Percentiles rank a stretch among this genome's conserved stretches.
phyloP scores from a whole-genome alignment of 2,888 invertebrate genomes.

The Watsonalla cultraria region DNA sequence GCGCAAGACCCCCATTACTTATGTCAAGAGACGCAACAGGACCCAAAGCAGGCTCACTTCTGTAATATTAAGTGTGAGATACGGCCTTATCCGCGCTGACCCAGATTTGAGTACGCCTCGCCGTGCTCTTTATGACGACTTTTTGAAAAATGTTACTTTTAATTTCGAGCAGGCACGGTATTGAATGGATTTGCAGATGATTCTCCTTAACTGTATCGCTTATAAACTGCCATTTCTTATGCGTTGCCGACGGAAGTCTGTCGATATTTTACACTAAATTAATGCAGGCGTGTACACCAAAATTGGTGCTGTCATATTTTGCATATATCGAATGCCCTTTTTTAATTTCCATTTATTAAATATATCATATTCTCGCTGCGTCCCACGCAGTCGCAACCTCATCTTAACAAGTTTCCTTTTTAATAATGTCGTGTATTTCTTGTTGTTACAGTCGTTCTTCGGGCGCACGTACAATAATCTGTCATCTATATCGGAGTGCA shows the following conservation, averaged over 20 bases:
- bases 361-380: constrained; percentile 26
- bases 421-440: constrained; percentile 49
- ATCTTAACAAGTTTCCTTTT: constrained; percentile 29
- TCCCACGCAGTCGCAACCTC: constrained; percentile 16
- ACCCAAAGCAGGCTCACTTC: constrained; percentile 48
- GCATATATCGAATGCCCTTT: constrained; percentile 47
- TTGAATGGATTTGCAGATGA: constrained; percentile 57
- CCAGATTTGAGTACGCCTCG: constrained; percentile 65
- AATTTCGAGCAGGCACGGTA: constrained; percentile 59
- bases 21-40: constrained; percentile 60
- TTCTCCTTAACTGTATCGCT: constrained; percentile 68
- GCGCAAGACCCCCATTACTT: constrained; percentile 70
- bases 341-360: constrained; percentile 40
- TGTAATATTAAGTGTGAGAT: constrained; percentile 75
- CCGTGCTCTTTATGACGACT: constrained; percentile 73
- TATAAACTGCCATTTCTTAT: constrained; percentile 74
- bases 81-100: constrained; percentile 68
- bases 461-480: constrained; percentile 95
- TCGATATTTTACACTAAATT: constrained; percentile 71
- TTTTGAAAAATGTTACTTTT: constrained; percentile 77
- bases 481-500: constrained; percentile 92
- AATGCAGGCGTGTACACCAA: constrained; percentile 53
- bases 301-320: constrained; percentile 51
- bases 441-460: constrained; percentile 91
- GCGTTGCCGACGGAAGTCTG: constrained; percentile 59